A percentile compares a stretch with the other conserved stretches of the same genome.
Conservation (phyloP, 2,797 vertebrate genomes). For the Acropternis orthonyx region DNA sequence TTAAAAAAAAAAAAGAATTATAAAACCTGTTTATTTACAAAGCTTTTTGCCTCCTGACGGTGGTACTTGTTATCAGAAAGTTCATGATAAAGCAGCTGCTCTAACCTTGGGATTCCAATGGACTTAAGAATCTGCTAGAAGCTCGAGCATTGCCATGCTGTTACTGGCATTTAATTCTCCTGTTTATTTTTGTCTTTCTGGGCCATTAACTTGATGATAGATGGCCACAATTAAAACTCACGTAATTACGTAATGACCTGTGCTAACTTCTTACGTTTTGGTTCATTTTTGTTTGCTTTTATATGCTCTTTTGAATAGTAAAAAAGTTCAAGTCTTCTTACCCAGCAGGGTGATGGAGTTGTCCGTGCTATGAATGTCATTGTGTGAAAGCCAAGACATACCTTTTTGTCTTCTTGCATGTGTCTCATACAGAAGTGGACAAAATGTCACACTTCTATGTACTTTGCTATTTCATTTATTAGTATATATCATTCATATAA, state of each 20-base stretch:
- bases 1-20: too few species aligned
- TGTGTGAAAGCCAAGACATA: background rate
- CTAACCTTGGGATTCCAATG: background rate
- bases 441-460: rapidly evolving
- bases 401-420: background rate
- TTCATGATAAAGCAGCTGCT: rapidly evolving
- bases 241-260: background rate
- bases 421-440: background rate
- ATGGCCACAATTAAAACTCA: background rate
- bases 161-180: background rate
- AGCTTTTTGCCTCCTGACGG: rapidly evolving
- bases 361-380: rapidly evolving
- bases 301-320: background rate
- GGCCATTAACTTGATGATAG: background rate
- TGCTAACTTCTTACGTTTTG: rapidly evolving
- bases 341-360: background rate
- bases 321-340: background rate
- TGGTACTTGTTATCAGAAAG: background rate
- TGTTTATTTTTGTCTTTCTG: background rate
- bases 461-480: rapidly evolving
- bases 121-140: rapidly evolving
- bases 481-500: background rate
- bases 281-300: background rate
- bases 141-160: rapidly evolving
- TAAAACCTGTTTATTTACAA: rapidly evolving